These are phyloP conservation scores for Fissipunctia ypsillon DNA, from an alignment of 2,888 invertebrate species.

Conservation along the genomic window DNA sequence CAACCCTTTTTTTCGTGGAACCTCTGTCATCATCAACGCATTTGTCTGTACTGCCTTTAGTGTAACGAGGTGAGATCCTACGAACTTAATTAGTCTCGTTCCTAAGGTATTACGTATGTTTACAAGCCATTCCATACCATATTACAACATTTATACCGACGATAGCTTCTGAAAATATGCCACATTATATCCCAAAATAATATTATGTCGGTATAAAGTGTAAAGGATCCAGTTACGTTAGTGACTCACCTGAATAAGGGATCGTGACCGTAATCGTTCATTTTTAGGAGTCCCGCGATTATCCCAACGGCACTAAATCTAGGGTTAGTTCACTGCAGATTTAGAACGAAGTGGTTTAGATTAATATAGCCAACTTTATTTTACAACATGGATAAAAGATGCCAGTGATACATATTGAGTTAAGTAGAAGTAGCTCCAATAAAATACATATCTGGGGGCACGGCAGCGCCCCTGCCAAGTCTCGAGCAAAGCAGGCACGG, in stretches of 20 bases:
- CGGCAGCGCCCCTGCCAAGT: no score
- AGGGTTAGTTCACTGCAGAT: conserved; percentile 30
- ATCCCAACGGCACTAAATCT: conserved; percentile 56
- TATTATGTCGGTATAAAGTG: conserved; percentile 37
- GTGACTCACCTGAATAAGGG: conserved; percentile 64
- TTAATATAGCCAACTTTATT: not conserved
- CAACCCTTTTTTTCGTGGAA: not conserved
- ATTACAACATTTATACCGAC: not conserved
- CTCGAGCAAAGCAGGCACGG: no score
- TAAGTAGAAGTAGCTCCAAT: not conserved
- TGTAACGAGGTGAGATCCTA: not conserved
- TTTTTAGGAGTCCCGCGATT: conserved; percentile 69
- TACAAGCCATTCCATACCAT: conserved; percentile 3
- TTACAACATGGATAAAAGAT: not conserved
- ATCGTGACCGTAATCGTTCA: conserved; percentile 71
- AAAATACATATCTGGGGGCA: no score
- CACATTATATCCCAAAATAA: conserved; percentile 33
- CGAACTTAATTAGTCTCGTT: not conserved
- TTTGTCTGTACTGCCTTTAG: not conserved
- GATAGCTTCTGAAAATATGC: not conserved
- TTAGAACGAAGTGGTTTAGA: not conserved
- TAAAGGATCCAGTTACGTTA: conserved; percentile 54
- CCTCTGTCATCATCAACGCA: not conserved
- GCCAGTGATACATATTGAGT: not conserved
- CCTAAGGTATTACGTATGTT: not conserved